These are phyloP conservation scores for Tribolium madens DNA, from an alignment of 1,140 invertebrate genomes.

Conservation along the genomic window DNA sequence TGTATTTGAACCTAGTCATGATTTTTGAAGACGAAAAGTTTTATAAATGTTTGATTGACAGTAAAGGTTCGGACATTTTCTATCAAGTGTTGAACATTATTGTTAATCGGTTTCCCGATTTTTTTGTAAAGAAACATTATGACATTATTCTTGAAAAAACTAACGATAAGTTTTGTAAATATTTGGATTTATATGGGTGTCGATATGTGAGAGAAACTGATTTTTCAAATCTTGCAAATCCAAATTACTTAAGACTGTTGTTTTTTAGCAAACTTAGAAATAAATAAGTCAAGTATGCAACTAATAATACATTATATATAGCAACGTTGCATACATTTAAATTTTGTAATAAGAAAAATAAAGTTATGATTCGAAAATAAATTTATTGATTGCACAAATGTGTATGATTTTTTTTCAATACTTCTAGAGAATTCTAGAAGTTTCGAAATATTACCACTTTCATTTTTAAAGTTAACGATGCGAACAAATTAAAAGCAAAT, in stretches of 20 bases:
- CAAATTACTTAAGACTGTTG: constrained; percentile 32
- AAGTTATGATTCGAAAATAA: no score
- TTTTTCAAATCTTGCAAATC: constrained; percentile 2
- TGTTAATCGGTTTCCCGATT: constrained; percentile 43
- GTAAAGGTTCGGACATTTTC: constrained; percentile 55
- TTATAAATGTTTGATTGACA: constrained; percentile 37
- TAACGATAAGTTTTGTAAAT: constrained; percentile 57
- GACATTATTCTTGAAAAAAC: constrained; percentile 53
- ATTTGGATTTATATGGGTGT: constrained; percentile 60
- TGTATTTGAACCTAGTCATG: constrained; percentile 44
- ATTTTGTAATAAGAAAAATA: not conserved
- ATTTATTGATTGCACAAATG: not conserved
- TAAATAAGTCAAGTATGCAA: not conserved
- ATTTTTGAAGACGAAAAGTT: constrained; percentile 33
- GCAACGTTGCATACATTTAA: no score
- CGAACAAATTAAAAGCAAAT: not conserved
- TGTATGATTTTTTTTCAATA: not conserved
- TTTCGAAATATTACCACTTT: not conserved
- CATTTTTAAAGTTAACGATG: not conserved
- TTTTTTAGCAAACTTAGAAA: constrained; percentile 19
- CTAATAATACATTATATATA: not conserved
- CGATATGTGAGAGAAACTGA: constrained; percentile 52
- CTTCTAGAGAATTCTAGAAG: not conserved
- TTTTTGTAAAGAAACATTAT: constrained; percentile 53
- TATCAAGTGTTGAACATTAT: constrained; percentile 2